Percentiles rank a stretch among this genome's conserved stretches.
Evolutionary conservation across 2,888 invertebrate species (phyloP).

Genomic region (Melanargia galathea): DNA sequence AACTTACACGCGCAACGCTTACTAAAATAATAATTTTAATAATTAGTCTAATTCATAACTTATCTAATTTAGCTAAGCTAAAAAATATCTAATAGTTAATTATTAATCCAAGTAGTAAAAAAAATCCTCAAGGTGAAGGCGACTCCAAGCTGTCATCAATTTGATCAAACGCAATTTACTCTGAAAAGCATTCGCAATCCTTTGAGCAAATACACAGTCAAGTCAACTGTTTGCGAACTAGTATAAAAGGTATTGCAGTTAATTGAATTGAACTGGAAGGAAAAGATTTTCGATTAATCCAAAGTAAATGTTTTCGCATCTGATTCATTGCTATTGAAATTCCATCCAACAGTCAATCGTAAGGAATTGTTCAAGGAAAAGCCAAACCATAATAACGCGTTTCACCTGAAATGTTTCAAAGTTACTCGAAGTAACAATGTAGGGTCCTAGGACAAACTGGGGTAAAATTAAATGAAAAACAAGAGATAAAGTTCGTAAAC

Average conservation of each 20-base stretch:
- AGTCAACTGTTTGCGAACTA: slow-evolving; percentile 7
- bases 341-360: not conserved
- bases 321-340: not conserved
- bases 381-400: too few relatives aligned
- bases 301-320: not conserved
- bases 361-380: too few relatives aligned
- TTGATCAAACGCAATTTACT: slow-evolving; percentile 67
- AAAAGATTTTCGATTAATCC: slow-evolving; percentile 2
- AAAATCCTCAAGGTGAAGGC: slow-evolving; percentile 46
- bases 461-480: too few relatives aligned
- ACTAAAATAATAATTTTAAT: too few relatives aligned
- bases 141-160: slow-evolving; percentile 56
- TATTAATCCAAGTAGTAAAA: too few relatives aligned
- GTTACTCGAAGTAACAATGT: too few relatives aligned
- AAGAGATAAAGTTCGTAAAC: too few relatives aligned
- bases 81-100: not conserved
- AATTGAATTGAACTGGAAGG: not conserved
- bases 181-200: slow-evolving; percentile 66
- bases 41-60: too few relatives aligned
- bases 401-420: too few relatives aligned
- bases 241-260: slow-evolving; percentile 4
- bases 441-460: too few relatives aligned
- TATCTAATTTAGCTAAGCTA: not conserved
- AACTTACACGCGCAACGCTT: too few relatives aligned
- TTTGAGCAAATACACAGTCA: slow-evolving; percentile 50